A percentile compares a stretch with the other conserved stretches of the same genome.
phyloP scores from a whole-genome alignment of 2,113 vertebrate genomes.

The Pterocles burchelli region DNA sequence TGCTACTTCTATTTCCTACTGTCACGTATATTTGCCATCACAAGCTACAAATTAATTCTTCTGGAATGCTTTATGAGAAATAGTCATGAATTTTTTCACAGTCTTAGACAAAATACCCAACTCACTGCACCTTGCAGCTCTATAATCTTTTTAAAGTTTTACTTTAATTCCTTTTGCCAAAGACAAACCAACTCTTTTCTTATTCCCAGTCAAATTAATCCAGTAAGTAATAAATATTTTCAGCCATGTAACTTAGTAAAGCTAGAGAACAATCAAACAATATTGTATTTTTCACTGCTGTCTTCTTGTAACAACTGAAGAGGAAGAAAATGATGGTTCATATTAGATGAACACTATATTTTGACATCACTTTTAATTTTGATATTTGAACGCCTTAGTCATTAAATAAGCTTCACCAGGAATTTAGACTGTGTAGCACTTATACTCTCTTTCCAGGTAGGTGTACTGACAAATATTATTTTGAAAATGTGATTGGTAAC shows the following conservation, averaged over 20 bases:
- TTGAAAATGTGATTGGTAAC: not conserved
- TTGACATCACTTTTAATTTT: not conserved
- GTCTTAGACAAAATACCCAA: not conserved
- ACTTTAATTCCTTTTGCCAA: not conserved
- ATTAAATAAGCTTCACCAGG: not conserved
- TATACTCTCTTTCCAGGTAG: not conserved
- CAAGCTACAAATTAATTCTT: constrained; percentile 2
- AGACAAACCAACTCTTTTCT: not conserved
- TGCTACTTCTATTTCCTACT: constrained; percentile 23
- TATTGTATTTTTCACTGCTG: not conserved
- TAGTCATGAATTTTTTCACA: not conserved
- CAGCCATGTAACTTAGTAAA: not conserved
- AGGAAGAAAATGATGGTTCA: not conserved
- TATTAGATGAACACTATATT: not conserved
- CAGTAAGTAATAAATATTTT: constrained; percentile 11
- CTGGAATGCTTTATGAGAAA: not conserved
- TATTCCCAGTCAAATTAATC: not conserved
- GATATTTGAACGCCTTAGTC: not conserved
- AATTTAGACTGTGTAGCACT: not conserved
- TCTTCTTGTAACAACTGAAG: not conserved
- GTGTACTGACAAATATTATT: not conserved
- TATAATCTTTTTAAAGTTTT: constrained; percentile 19
- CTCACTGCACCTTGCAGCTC: not conserved
- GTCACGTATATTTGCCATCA: not conserved
- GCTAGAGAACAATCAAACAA: not conserved